Evolutionary conservation across 2,113 vertebrate genomes (phyloP).

Genomic region (Pygathrix nemaeus): DNA sequence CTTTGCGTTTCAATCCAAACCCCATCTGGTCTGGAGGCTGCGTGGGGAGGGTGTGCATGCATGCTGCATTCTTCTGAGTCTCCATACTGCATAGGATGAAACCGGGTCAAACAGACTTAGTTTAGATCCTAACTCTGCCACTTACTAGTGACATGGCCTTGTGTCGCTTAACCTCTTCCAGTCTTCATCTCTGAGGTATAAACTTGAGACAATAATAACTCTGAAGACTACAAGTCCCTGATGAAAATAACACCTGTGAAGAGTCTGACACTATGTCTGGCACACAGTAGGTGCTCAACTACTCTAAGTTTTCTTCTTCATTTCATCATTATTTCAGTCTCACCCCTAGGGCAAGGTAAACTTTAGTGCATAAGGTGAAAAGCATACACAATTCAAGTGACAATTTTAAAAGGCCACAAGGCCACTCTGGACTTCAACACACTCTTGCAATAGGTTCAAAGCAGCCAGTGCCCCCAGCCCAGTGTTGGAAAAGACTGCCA

Average conservation of each 20-base stretch:
- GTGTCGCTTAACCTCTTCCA: neutral
- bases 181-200: neutral
- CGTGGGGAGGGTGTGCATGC: fast-evolving
- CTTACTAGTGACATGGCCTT: neutral
- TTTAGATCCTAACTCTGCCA: neutral
- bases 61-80: neutral
- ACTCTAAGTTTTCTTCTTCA: neutral
- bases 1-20: neutral
- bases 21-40: neutral
- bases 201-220: neutral
- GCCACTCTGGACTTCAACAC: neutral
- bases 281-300: neutral
- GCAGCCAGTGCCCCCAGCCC: neutral
- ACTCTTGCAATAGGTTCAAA: neutral
- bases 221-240: neutral
- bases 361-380: neutral
- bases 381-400: neutral
- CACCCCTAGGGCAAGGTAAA: neutral
- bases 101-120: neutral
- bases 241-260: fast-evolving
- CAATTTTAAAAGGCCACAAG: neutral
- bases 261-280: too few species aligned
- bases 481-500: fast-evolving
- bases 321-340: neutral
- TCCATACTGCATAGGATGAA: neutral